Conservation (phyloP, 2,797 vertebrate genomes). For the Sarcophilus harrisii region DNA sequence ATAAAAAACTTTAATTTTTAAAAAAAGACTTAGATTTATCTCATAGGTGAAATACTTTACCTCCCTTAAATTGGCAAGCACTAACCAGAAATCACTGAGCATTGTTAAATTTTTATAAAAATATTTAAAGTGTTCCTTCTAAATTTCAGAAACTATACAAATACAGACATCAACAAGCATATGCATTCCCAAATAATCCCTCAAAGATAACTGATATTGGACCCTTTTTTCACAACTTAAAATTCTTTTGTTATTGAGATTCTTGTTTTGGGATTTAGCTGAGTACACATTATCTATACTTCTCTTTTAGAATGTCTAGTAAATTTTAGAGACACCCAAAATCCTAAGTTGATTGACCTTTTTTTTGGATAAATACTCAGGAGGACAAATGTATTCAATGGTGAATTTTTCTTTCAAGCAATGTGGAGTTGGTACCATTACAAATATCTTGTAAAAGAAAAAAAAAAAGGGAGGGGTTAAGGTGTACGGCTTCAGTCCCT, state of each 20-base stretch:
- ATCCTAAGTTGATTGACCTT: slow-evolving; percentile 54
- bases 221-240: slow-evolving; percentile 58
- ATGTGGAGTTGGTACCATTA: not conserved
- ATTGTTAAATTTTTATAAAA: not conserved
- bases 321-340: slow-evolving; percentile 80
- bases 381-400: slow-evolving; percentile 48
- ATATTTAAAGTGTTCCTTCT: not conserved
- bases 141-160: not conserved
- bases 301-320: slow-evolving; percentile 79
- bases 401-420: slow-evolving; percentile 44
- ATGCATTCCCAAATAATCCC: slow-evolving; percentile 50
- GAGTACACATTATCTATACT: slow-evolving; percentile 81
- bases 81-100: not conserved
- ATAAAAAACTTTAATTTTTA: no score
- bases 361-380: slow-evolving; percentile 52
- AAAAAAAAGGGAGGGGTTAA: no score
- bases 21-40: not conserved
- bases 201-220: slow-evolving; percentile 65
- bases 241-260: slow-evolving; percentile 74
- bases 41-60: not conserved
- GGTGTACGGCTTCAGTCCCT: not conserved
- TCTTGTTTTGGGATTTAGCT: slow-evolving; percentile 82
- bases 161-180: not conserved
- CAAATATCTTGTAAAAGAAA: not conserved
- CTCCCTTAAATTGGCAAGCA: not conserved